Base-by-base conservation (phyloP, 1,140 invertebrate species). In the Diorhabda carinulata region DNA sequence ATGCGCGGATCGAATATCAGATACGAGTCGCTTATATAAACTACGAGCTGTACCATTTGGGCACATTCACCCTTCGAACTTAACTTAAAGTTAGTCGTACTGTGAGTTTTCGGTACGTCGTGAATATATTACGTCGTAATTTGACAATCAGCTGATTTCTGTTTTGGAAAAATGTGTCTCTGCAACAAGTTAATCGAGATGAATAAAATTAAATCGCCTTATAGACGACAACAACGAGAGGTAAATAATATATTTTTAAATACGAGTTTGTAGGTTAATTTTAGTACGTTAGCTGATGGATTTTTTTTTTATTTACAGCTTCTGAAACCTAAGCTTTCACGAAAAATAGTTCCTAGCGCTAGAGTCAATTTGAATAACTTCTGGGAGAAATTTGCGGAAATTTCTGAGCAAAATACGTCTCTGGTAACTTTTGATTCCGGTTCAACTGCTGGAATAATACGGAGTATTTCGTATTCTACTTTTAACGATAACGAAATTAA, bases 351-450 rank as follows among this genome's bases (percentile, higher is more conserved):
- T 47, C 78, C 78, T 65, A 83, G 82, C 40, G 81, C 84, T 68
- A 83, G 82, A 68, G 81, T 87, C 74, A 86, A 87, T 75, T 80
- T 87, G 42, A 86, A 86, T 77, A 82, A 82, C 77, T 84, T 85
- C 77, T 86, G 86, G 86, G 81, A 83, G 64, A 84, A 85, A 72
- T 83, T 87, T 71, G 84, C 84, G 70, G 84, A 86, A 68, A 72
- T 85, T 66, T 82, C 84, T 68, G 72, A 66, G 6, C 82, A 82
- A 64, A 81, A 81, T 64, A 70, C 80, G 4, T 73, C 81, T n/a
- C 78, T 82, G 25, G 80, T 80, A 73, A 75, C 81, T 76, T 80
- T 81, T 78, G 78, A 82, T 71, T 78, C 79, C 79, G 42, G 58
- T 5, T n/a, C 2, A 6, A 67, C 57, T 45, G 41, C 52, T 8